Evolutionary conservation across 2,888 invertebrate genomes (phyloP).

Genomic region (Apamea anceps): DNA sequence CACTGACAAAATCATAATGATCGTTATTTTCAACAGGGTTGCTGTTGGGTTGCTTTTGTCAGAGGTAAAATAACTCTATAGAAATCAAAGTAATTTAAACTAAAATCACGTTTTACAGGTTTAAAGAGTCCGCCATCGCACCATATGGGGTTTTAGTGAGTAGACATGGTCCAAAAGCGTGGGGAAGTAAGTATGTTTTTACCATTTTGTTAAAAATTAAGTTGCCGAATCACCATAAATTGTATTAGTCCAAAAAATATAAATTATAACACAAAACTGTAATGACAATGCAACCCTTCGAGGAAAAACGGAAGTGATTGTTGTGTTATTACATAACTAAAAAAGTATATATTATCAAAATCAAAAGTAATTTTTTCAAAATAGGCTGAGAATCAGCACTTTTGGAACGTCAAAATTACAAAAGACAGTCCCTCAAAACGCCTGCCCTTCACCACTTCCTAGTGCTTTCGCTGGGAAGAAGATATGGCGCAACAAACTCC

Average conservation of each 20-base stretch:
- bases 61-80: too few relatives aligned
- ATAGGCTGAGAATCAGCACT: too few relatives aligned
- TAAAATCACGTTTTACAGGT: constrained; percentile 30
- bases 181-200: constrained; percentile 36
- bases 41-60: too few relatives aligned
- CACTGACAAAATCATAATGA: not conserved
- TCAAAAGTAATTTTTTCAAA: too few relatives aligned
- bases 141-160: constrained; percentile 46
- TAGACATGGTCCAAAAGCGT: constrained; percentile 35
- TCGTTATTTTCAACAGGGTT: not conserved
- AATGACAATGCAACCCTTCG: not conserved
- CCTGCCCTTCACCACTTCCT: too few relatives aligned
- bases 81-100: not conserved
- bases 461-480: too few relatives aligned
- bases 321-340: too few relatives aligned
- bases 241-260: not conserved
- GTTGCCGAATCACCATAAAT: not conserved
- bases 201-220: not conserved
- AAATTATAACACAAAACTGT: not conserved
- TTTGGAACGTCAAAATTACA: too few relatives aligned
- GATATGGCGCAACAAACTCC: too few relatives aligned
- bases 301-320: not conserved
- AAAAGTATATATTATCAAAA: too few relatives aligned
- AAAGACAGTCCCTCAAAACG: too few relatives aligned
- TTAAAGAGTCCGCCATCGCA: constrained; percentile 37